Evolutionary conservation across 2,113 vertebrate species (phyloP), one percentile per base, ranked within the genome.

Genomic region (Carlito syrichta): DNA sequence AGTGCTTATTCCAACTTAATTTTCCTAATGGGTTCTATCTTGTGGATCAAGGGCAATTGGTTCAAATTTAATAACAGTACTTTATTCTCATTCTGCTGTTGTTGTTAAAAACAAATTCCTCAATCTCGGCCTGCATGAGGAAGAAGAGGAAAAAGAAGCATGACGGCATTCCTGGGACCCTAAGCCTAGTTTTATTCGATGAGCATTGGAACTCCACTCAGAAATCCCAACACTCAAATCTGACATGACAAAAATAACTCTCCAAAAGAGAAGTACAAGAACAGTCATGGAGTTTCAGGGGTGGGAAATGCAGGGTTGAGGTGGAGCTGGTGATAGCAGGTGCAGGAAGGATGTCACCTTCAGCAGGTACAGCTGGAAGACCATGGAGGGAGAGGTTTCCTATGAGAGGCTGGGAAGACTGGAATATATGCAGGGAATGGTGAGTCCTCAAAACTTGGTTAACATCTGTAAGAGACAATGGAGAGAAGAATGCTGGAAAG

Each of bases 11-110:
- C 43, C 71, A 60, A 86, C 50, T 86, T 89, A 83, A 58, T 73
- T 91, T 86, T 91, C 23, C 17, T 58, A 27, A 35, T 73, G 83
- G 52, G 10, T 63, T 95, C 50, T 88, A 77, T 30, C 69, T 90
- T 76, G 63, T 58, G 66, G n/a, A n/a, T 63, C 43, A 52, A 90
- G 58, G 60, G 27, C 50, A 76, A n/a, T 45, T 63, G 50, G 35
- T 78, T 84, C 77, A 81, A 2, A 91, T 85, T 52, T 91, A 91
- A 63, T 40, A 50, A 6, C 52, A 69, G 5, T 27, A 71, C 20
- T 74, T 93, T 38, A 77, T 76, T 60, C 63, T 76, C 87, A 77
- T 63, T 79, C 30, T 43, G 43, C 25, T 90, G 25, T 73, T 69
- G 20, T 83, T 91, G 60, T 90, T 79, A 74, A 69, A 78, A 54